Percentiles rank a stretch among this genome's conserved stretches.
These are phyloP conservation scores for Hemicentrotus pulcherrimus DNA, from an alignment of 35 echinoderm and acorn worm genomes.

Conservation along the genomic window DNA sequence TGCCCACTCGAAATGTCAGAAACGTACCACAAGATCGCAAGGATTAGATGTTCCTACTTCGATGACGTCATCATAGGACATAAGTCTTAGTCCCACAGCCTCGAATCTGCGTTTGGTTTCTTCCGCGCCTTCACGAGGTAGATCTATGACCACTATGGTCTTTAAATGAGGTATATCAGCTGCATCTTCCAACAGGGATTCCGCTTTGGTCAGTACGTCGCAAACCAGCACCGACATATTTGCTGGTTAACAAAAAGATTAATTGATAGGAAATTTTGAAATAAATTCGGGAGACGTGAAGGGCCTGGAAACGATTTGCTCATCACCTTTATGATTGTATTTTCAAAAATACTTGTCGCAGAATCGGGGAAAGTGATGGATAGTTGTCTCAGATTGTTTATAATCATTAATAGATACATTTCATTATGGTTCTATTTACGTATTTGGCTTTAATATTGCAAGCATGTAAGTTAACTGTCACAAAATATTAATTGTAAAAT, in stretches of 20 bases:
- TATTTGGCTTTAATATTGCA: no score
- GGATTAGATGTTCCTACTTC: not conserved
- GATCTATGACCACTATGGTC: not conserved
- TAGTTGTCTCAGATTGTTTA: no score
- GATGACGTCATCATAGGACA: conserved; percentile 32
- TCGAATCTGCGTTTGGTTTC: conserved; percentile 9
- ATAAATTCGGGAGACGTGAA: no score
- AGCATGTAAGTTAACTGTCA: no score
- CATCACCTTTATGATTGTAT: no score
- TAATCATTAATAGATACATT: no score
- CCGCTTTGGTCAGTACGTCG: not conserved
- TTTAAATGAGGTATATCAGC: not conserved
- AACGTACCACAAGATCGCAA: conserved; percentile 10
- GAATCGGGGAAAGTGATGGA: no score
- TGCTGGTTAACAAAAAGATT: not conserved
- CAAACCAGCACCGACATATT: conserved; percentile 33
- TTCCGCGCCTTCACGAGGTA: not conserved
- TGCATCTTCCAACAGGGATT: not conserved
- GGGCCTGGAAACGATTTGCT: no score
- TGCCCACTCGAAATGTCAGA: no score
- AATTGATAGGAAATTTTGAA: not conserved
- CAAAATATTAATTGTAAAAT: no score
- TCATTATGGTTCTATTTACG: no score
- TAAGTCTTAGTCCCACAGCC: not conserved
- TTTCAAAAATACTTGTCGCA: no score